Conservation (phyloP, 2,113 vertebrate species). For the Rhinichthys klamathensis region DNA sequence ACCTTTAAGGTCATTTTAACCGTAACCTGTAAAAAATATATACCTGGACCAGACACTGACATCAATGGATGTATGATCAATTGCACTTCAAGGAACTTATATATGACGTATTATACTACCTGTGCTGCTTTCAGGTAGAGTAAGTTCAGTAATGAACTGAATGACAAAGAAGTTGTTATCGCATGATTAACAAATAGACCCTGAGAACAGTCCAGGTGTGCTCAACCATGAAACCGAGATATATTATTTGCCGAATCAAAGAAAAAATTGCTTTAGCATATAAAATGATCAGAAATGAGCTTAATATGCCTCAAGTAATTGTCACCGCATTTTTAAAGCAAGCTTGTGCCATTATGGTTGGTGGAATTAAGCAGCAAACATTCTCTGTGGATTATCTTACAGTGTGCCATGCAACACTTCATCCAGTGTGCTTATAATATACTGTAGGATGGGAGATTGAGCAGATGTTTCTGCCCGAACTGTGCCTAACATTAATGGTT, state of each 20-base stretch:
- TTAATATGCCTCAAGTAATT: neutral
- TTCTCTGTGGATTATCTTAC: conserved; percentile 3
- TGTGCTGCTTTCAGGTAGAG: neutral
- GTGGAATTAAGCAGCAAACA: neutral
- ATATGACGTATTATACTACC: neutral
- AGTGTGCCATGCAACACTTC: neutral
- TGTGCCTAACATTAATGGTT: conserved; percentile 49
- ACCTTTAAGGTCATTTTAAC: neutral
- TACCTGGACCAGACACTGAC: neutral
- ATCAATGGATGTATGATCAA: neutral
- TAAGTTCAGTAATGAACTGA: neutral
- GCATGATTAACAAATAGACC: neutral
- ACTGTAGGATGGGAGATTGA: conserved; percentile 35
- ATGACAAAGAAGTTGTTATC: neutral
- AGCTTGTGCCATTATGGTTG: neutral
- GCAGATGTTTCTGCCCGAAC: conserved; percentile 44
- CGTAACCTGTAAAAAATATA: neutral
- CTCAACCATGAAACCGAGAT: neutral
- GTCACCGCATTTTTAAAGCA: neutral
- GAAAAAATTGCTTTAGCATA: neutral
- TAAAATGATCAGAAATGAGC: neutral
- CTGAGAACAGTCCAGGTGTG: conserved; percentile 1
- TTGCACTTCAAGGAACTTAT: neutral
- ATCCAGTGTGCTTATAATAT: conserved; percentile 6
- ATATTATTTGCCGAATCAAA: neutral